phyloP scores from a whole-genome alignment of 64 coral and sea anemone genomes.

The Porites australiensis region DNA sequence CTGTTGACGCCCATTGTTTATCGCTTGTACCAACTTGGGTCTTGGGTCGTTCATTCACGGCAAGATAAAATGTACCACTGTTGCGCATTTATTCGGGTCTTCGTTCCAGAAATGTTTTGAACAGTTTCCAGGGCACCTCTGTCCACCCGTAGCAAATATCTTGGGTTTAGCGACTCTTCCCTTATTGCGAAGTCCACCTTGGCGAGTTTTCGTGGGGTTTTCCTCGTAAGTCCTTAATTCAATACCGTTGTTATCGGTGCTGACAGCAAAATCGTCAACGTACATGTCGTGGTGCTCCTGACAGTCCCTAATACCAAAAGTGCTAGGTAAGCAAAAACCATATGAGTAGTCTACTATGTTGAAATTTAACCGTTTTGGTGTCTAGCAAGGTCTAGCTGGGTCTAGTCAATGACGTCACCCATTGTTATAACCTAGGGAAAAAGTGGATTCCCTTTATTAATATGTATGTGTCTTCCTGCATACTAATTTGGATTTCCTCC shows the following conservation, averaged over 20 bases:
- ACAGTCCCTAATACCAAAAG: conserved; percentile 22
- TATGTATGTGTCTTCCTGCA: too few relatives aligned
- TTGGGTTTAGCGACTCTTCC: not conserved
- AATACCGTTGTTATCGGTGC: conserved; percentile 10
- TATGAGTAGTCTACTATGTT: too few relatives aligned
- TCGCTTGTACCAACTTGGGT: not conserved
- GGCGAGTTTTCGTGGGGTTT: conserved; percentile 37
- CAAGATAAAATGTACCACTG: not conserved
- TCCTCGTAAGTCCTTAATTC: conserved; percentile 38
- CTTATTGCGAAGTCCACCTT: conserved; percentile 9
- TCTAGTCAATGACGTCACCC: too few relatives aligned
- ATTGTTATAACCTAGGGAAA: too few relatives aligned
- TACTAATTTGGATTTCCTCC: too few relatives aligned
- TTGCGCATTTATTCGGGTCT: conserved; percentile 34
- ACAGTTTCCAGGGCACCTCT: conserved; percentile 1
- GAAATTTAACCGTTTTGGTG: too few relatives aligned
- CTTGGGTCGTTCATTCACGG: not conserved
- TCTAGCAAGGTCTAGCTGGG: too few relatives aligned
- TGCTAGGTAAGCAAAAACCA: conserved; percentile 16
- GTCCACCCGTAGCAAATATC: conserved; percentile 24
- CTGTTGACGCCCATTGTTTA: too few relatives aligned
- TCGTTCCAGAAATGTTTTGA: conserved; percentile 22
- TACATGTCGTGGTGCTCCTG: conserved; percentile 44
- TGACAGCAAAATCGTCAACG: conserved; percentile 47
- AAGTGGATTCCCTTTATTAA: too few relatives aligned